Conservation (phyloP, 2,888 invertebrate genomes). For the Cephalotes varians region DNA sequence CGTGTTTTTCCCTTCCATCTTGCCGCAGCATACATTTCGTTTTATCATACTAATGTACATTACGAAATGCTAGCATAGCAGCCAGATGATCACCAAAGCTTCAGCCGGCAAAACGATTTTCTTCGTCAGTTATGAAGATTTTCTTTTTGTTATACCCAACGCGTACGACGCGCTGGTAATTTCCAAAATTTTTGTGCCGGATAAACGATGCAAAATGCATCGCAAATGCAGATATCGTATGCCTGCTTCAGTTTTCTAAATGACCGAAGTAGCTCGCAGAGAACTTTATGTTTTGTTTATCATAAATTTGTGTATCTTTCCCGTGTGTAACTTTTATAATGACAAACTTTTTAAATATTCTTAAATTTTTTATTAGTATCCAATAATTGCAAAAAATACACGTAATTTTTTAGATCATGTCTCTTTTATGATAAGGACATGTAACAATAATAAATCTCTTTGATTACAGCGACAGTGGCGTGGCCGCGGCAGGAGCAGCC, state of each 20-base stretch:
- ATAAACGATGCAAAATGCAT: constrained; percentile 23
- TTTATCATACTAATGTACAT: constrained; percentile 42
- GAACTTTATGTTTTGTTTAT: not conserved
- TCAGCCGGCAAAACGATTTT: not conserved
- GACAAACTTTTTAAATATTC: not conserved
- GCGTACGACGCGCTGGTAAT: not conserved
- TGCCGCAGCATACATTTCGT: constrained; percentile 19
- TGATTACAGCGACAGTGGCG: constrained; percentile 86
- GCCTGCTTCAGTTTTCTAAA: not conserved
- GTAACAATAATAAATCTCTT: constrained; percentile 61
- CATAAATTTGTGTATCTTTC: not conserved
- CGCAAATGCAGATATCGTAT: constrained; percentile 21
- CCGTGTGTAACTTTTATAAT: not conserved
- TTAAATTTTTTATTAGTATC: not conserved
- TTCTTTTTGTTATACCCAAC: not conserved
- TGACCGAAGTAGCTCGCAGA: not conserved
- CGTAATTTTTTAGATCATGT: not conserved
- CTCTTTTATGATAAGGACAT: not conserved
- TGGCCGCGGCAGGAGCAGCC: constrained; percentile 89
- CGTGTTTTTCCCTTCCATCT: constrained; percentile 44
- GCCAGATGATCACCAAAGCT: not conserved
- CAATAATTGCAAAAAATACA: not conserved
- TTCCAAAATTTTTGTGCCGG: constrained; percentile 20
- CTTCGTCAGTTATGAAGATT: not conserved
- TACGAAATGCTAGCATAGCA: not conserved